phyloP scores from a whole-genome alignment of 2,113 vertebrate genomes.

The Lepus americanus region DNA sequence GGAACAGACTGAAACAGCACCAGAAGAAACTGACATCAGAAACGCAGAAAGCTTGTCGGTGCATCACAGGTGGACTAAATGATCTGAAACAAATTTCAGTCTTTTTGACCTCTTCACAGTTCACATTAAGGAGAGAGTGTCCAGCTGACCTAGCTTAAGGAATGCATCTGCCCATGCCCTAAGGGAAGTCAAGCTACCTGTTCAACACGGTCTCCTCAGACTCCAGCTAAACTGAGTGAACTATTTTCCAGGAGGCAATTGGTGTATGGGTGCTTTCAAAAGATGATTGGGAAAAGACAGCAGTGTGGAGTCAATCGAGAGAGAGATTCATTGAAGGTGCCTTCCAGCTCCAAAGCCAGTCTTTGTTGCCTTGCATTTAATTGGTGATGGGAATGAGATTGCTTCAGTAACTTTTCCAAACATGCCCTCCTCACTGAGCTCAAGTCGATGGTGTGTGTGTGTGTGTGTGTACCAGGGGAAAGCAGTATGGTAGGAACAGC shows the following conservation, averaged over 20 bases:
- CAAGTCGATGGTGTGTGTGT: neutral
- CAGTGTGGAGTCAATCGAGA: neutral
- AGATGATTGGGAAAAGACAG: neutral
- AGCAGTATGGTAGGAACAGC: neutral
- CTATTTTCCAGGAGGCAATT: neutral
- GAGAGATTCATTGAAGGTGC: neutral
- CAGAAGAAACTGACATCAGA: neutral
- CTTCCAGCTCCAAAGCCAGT: neutral
- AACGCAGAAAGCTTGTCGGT: neutral
- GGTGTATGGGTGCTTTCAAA: neutral
- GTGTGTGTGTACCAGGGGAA: no score
- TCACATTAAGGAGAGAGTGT: neutral
- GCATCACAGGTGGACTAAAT: neutral
- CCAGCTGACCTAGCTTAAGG: neutral
- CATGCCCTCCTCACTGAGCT: neutral
- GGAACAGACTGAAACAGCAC: neutral
- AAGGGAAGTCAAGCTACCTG: fast-evolving
- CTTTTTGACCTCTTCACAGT: neutral
- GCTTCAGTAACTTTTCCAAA: neutral
- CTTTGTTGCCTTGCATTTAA: neutral
- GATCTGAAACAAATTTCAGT: neutral
- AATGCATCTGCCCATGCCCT: neutral
- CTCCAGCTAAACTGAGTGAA: neutral
- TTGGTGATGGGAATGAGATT: neutral
- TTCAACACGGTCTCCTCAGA: neutral